phyloP scores from a whole-genome alignment of 2,888 invertebrate species.

The Drosophila leonis region DNA sequence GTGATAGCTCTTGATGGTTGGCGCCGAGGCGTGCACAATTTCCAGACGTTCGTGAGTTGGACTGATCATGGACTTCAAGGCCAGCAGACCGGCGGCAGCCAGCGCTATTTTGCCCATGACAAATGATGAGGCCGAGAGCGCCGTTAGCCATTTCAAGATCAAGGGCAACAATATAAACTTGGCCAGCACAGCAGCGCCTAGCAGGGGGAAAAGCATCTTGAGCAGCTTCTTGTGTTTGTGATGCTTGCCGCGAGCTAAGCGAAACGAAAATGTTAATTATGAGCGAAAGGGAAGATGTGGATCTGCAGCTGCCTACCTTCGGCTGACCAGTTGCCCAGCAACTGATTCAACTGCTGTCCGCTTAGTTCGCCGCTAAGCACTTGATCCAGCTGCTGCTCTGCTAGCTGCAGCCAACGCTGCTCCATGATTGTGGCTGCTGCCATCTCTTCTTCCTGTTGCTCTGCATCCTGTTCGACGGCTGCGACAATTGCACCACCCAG shows the following conservation, averaged over 20 bases:
- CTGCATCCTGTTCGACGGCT: slow-evolving; percentile 64
- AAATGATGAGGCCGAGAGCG: slow-evolving; percentile 87
- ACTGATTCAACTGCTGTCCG: slow-evolving; percentile 20
- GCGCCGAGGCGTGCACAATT: slow-evolving; percentile 71
- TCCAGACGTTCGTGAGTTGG: slow-evolving; percentile 72
- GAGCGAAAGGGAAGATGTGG: not conserved
- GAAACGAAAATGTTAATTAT: slow-evolving; percentile 15
- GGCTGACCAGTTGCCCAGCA: slow-evolving; percentile 52
- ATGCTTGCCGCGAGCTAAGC: slow-evolving; percentile 81
- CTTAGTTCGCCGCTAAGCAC: slow-evolving; percentile 52
- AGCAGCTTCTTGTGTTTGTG: slow-evolving; percentile 86
- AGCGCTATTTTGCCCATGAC: slow-evolving; percentile 84
- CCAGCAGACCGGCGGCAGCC: slow-evolving; percentile 77
- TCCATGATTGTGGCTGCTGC: slow-evolving; percentile 14
- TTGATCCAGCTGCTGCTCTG: slow-evolving; percentile 50
- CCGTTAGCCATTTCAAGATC: slow-evolving; percentile 89
- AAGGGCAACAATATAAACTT: slow-evolving; percentile 89
- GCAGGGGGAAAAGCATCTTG: slow-evolving; percentile 88
- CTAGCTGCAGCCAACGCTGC: slow-evolving; percentile 32
- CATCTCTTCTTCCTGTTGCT: slow-evolving; percentile 34
- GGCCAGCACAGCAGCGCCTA: slow-evolving; percentile 88
- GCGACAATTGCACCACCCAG: slow-evolving; percentile 70
- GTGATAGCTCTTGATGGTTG: slow-evolving; percentile 54
- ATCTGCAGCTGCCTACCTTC: slow-evolving; percentile 56
- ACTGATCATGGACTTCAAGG: slow-evolving; percentile 78